Base-by-base conservation (phyloP, 1,140 invertebrate genomes). In the Arion vulgaris region DNA sequence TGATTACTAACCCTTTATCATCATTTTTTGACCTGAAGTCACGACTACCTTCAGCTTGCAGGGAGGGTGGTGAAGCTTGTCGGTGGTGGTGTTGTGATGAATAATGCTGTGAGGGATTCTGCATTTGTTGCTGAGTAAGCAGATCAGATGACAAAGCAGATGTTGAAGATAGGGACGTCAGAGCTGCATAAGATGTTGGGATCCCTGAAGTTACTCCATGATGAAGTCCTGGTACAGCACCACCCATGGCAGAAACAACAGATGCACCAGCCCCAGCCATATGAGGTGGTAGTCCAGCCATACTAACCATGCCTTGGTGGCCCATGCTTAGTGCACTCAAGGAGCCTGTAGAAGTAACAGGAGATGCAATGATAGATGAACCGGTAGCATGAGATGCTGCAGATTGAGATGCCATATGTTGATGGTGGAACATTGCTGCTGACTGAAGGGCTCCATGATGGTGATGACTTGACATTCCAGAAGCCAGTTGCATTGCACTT, bases 321-420 rank as follows among this genome's bases (percentile, higher is more conserved):
- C 66, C 39, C 38, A 80, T 38, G 36, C 53, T 28, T 23, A 80
- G 34, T 32, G 69, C 51, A 73, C 53, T 45, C 26, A 74, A 38
- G 11, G 66, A 66, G 5, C 28, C 45, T 73, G 80, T 71, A 73
- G 41, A 57, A 4, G 80, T 82, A n/a, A 82, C n/a, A 9, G 74
- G 41, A 19, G 83, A 82, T 11, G 82, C 83, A 13, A 82, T 78
- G 2, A 84, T 79, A 23, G 81, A 75, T 26, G 84, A 79, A 51
- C 82, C 84, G 23, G 84, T 74, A 38, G 77, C 80, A 69, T 84
- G 85, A 34, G 85, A 82, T 15, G 81, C 84, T n/a, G 83, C 83
- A 66, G 78, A 69, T 39, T 73, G 72, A 34, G 66, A 68, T 57
- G 76, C 82, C 82, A 77, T 77, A 53, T 81, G 83, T 39, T 77